These are phyloP conservation scores for Gymnoscopelus braueri DNA, from an alignment of 2,797 vertebrate species.

Conservation along the genomic window DNA sequence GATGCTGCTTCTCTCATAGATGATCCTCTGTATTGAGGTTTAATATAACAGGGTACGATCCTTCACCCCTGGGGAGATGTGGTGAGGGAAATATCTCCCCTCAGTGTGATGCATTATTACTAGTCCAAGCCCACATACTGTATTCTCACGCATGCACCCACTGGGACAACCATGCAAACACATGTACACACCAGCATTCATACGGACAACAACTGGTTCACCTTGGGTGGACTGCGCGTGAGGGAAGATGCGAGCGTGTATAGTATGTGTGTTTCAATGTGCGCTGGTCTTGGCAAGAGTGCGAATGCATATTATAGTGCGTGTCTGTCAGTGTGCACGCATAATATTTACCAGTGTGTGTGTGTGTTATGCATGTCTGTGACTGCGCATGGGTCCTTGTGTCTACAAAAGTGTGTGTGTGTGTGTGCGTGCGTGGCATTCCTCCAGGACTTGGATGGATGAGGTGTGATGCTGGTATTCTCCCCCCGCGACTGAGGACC, in stretches of 20 bases:
- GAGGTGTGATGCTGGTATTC: constrained; percentile 60
- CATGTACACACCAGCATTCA: constrained; percentile 19
- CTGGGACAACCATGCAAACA: constrained; percentile 4
- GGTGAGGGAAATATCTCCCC: constrained; percentile 25
- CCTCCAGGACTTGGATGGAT: constrained; percentile 52
- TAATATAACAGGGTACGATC: constrained; percentile 34
- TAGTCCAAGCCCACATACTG: neutral
- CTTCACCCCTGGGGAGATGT: constrained; percentile 41
- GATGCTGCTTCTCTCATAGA: constrained; percentile 34
- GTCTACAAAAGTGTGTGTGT: constrained; percentile 5
- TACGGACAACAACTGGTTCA: neutral
- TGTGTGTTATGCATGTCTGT: neutral
- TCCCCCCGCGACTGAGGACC: constrained; percentile 57
- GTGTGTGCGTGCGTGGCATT: constrained; percentile 22
- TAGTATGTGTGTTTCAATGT: neutral
- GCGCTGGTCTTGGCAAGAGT: neutral
- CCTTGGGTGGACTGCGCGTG: neutral
- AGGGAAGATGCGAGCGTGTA: neutral
- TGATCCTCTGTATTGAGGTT: constrained; percentile 26
- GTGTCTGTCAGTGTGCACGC: neutral
- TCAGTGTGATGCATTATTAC: constrained; percentile 15
- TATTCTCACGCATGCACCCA: neutral
- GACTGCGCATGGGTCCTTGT: neutral
- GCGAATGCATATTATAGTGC: neutral
- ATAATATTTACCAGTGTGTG: neutral